Evolutionary conservation across 2,113 vertebrate genomes (phyloP).

Genomic region (Arizona elegans): DNA sequence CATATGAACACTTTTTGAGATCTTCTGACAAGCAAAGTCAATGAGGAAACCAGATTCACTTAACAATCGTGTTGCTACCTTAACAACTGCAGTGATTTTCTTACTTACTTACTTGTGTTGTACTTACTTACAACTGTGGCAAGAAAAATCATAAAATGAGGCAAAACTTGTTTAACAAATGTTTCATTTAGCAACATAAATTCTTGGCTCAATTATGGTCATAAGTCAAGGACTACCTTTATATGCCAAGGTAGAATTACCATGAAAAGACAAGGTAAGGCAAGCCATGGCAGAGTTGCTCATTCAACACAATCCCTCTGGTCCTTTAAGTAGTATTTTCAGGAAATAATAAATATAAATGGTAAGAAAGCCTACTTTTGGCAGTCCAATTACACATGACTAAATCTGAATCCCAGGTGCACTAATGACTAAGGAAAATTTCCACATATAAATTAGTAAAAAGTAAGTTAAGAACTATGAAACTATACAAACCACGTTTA

Average conservation of each 20-base stretch:
- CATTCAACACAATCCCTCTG: neutral
- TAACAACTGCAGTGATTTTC: neutral
- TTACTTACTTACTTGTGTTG: too few species aligned
- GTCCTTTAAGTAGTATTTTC: too few species aligned
- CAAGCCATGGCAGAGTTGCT: neutral
- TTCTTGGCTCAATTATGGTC: neutral
- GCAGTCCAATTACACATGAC: neutral
- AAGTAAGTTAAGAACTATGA: neutral
- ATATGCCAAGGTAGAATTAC: neutral
- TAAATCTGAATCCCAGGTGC: neutral
- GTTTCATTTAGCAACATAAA: neutral
- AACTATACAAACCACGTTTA: slow-evolving; percentile 81
- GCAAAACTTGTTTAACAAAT: neutral
- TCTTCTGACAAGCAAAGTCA: neutral
- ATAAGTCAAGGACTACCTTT: neutral
- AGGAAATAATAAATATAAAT: neutral
- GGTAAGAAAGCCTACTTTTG: neutral
- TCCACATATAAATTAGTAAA: neutral
- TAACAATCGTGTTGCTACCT: neutral
- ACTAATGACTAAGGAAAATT: neutral
- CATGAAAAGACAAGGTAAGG: neutral
- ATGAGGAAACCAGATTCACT: neutral
- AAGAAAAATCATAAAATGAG: neutral
- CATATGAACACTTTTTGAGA: neutral
- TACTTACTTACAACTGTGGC: neutral